Base-by-base conservation (phyloP, 2,888 invertebrate species). In the Sphinx pinastri region DNA sequence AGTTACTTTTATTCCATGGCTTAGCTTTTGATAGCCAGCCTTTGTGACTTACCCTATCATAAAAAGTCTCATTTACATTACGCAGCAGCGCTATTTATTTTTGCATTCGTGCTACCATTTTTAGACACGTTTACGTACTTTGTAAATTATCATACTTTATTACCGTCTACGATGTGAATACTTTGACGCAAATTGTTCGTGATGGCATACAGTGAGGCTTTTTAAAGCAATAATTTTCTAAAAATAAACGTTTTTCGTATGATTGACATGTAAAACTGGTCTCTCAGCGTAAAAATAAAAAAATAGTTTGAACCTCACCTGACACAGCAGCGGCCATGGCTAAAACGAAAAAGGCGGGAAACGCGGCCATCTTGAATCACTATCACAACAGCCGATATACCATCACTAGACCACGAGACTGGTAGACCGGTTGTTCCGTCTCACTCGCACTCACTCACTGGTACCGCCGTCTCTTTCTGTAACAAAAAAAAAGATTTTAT, bases 291-390 rank as follows among this genome's bases (percentile, higher is more conserved):
- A 16, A 19, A 47, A 7, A 38, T 66, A 55, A 47, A 19, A 68
- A 68, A 49, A n/a, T 71, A 51, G 2, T 47, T 59, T 68, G 2
- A 51, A 71, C 73, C 89, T 85, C 76, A 93, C 93, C 93, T 93
- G 90, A 84, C 52, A 91, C 92, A 78, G 87, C 72, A 74, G 81
- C 84, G 69, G 85, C 88, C 82, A 92, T 75, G 54, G 92, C 77
- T 79, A 92, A 84, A 86, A 89, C 90, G 78, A 93, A 88, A 89
- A 92, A 76, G 78, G 92, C 93, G 92, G 92, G 87, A 89, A 92
- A 74, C 72, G 78, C 87, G 72, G 92, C 89, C 93, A 93, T 93
- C 83, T 92, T 92, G 85, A 79, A 71, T 71, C 73, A 71, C 80
- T 81, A 78, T 81, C 77, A 82, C 82, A 83, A 83, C 85, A 82